Evolutionary conservation across 1,140 invertebrate genomes (phyloP).

Genomic region (Trigoniulus corallinus): DNA sequence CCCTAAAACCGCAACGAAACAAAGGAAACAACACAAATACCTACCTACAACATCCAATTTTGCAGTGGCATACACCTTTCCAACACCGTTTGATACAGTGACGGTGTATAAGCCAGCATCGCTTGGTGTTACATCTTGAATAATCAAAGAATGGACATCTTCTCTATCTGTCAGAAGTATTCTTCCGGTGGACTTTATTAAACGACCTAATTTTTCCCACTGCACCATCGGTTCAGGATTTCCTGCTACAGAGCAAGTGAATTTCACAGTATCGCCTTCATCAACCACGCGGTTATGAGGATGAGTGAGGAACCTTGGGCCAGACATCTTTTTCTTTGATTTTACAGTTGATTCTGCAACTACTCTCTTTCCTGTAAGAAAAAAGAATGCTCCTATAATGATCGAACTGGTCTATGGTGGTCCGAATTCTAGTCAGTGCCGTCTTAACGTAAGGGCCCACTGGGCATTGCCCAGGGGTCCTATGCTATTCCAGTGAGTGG

Average conservation of each 20-base stretch:
- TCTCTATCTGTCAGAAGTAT: conserved; percentile 54
- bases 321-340: not conserved
- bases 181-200: conserved; percentile 34
- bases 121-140: conserved; percentile 50
- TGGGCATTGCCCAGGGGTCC: no score
- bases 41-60: conserved; percentile 56
- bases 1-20: no score
- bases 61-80: conserved; percentile 58
- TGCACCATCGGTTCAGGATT: conserved; percentile 40
- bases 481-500: no score
- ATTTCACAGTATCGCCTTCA: conserved; percentile 59
- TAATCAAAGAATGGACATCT: conserved; percentile 55
- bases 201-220: conserved; percentile 60
- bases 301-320: conserved; percentile 53
- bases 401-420: no score
- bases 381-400: no score
- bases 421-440: no score
- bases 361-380: not conserved
- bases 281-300: conserved; percentile 67
- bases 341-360: not conserved
- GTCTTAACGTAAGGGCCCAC: no score
- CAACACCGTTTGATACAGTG: conserved; percentile 61
- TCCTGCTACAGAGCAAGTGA: conserved; percentile 60
- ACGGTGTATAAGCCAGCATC: conserved; percentile 67
- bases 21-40: no score